A percentile compares a stretch with the other conserved stretches of the same genome.
These are phyloP conservation scores for Parus major DNA, from an alignment of 2,113 vertebrate species.

Conservation along the genomic window DNA sequence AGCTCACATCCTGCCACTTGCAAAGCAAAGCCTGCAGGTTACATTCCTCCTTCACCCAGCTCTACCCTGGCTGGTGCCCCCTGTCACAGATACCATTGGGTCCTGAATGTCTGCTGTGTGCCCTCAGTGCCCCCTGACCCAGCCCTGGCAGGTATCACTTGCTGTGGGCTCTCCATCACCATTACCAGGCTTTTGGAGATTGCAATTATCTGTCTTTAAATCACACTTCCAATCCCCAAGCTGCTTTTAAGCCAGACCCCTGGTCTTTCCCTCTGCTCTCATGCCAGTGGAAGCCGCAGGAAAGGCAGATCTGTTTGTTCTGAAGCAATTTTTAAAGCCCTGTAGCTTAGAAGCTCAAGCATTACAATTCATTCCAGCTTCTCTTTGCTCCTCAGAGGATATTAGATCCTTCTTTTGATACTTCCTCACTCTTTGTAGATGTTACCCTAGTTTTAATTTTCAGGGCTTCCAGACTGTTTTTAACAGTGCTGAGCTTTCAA, in stretches of 20 bases:
- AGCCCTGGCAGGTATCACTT: not conserved
- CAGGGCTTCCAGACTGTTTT: constrained; percentile 47
- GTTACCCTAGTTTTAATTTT: constrained; percentile 49
- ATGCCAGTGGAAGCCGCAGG: not conserved
- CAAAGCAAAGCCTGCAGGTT: not conserved
- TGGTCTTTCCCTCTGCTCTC: not conserved
- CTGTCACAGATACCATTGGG: not conserved
- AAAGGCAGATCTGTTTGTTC: constrained; percentile 23
- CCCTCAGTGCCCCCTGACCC: not conserved
- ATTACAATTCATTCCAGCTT: constrained; percentile 16
- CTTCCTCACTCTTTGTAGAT: constrained; percentile 22
- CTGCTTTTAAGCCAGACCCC: not conserved
- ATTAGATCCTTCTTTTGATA: constrained; percentile 31
- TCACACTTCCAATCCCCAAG: not conserved
- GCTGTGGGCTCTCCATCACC: not conserved
- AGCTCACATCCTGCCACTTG: not conserved
- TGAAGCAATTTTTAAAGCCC: constrained; percentile 18
- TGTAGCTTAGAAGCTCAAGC: constrained; percentile 1
- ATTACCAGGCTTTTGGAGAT: not conserved
- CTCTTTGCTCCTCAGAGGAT: constrained; percentile 25
- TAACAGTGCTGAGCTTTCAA: constrained; percentile 50
- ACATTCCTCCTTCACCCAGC: not conserved
- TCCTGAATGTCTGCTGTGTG: rapidly evolving
- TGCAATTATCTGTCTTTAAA: not conserved
- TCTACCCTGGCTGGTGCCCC: not conserved